Base-by-base conservation (phyloP, 1,140 invertebrate species). In the Eufriesea mexicana region DNA sequence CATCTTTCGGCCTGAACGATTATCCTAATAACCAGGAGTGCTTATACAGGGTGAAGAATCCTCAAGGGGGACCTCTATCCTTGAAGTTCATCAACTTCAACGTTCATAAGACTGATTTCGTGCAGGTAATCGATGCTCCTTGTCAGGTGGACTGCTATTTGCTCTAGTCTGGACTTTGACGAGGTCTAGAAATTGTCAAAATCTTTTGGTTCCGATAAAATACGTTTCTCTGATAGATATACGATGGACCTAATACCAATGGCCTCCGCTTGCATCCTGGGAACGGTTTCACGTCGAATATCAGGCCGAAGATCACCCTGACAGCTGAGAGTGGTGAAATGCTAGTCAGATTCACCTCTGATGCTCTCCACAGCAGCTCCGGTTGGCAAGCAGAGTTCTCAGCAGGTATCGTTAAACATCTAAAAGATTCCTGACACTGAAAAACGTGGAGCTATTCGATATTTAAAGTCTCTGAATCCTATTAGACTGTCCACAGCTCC, bases 11-110 rank as follows among this genome's bases (percentile, higher is more conserved):
- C 8, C 93, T 98, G 16, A 95, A 95, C 51, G 96, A 97, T 79
- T 99, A 99, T 92, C 98, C 98, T 0, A 97, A 97, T 89, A 99
- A 99, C 92, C 98, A 98, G 91, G 98, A 98, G 91, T 99, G 98
- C 92, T 95, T 97, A 64, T 98, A 98, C 88, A 97, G 96, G 91
- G 96, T 99, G n/a, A 96, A 96, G 84, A 97, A 98, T 92, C 97
- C 97, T 1, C 96, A 96, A 42, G 96, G 97, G 59, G 96, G 97
- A 23, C 97, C 98, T 1, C 93, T 99, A 5, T 98, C 98, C 1
- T 93, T 99, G 7, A 98, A 97, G 92, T 98, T 99, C 88, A 96
- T 97, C 85, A 96, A 96, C 79, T 98, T 99, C 90, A 96, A 96
- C 84, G 97, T 99, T 66, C 97, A 98, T 90, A 95, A 96, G 89